Base-by-base conservation (phyloP, 1,140 invertebrate species). In the Holotrichia oblita region DNA sequence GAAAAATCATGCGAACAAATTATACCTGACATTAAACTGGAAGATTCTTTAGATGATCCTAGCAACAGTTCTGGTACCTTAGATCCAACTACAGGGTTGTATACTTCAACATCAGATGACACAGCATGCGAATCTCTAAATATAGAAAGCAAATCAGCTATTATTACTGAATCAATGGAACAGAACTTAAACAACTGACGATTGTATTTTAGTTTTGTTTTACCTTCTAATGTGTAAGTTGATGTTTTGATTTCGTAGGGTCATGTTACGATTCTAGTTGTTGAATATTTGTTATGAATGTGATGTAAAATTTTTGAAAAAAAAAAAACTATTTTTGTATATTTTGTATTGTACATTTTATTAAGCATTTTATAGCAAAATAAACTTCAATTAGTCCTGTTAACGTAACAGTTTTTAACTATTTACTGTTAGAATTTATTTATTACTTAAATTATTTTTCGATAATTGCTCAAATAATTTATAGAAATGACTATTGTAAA, bases 181-280 rank as follows among this genome's bases (percentile, higher is more conserved):
- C 24, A 17, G 24, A 73, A 27, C 3, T 17, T 42, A 73, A 73
- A 73, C 10, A 27, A 73, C n/a, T 73, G 72, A 73, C 72, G 20
- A 40, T 20, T 73, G 40, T 73, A 73, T 73, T 73, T 73, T 73
- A 42, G 72, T 73, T 73, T 73, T 40, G 72, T 73, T 73, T 73
- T 40, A 8, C 72, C 27, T 73, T 73, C 40, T 40, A 27, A 40
- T 41, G 20, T 24, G 8, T 73, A 24, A 73, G 14, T 14, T 73
- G 27, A 22, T 40, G 27, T 73, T 73, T 42, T 40, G 7, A 17
- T 73, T 73, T 40, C 34, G 3, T n/a, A 40, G 40, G 40, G 27
- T 14, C n/a, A n/a, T 69, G 72, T 0, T 40, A 12, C 72, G 40
- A 40, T 73, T 73, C n/a, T 22, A 20, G 10, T 64, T 64, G 61